Evolutionary conservation across 1,140 invertebrate genomes (phyloP).

Genomic region (Drosophila sp.): DNA sequence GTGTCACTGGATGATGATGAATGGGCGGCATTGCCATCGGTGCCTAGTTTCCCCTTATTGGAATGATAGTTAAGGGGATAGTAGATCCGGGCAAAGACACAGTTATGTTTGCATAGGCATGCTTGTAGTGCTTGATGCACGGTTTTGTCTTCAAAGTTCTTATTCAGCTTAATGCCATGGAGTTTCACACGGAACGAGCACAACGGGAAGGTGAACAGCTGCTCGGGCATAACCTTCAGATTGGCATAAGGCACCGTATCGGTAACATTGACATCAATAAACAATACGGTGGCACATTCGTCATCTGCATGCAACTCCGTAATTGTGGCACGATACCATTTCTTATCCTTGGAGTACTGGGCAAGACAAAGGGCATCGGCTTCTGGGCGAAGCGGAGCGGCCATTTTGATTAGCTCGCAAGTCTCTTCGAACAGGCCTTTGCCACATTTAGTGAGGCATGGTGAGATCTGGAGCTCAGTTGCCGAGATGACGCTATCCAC

Average conservation of each 20-base stretch:
- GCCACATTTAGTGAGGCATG: constrained; percentile 55
- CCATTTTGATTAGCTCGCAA: constrained; percentile 37
- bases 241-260: constrained; percentile 39
- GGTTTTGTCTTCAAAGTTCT: constrained; percentile 28
- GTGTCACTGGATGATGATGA: constrained; percentile 11
- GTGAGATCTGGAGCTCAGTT: constrained; percentile 63
- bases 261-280: constrained; percentile 70
- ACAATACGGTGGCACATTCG: constrained; percentile 58
- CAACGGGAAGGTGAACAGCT: constrained; percentile 58
- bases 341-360: constrained; percentile 52
- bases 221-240: constrained; percentile 59
- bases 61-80: constrained; percentile 33
- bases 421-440: constrained; percentile 52
- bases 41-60: not conserved
- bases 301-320: constrained; percentile 45
- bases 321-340: constrained; percentile 74
- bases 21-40: not conserved
- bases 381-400: constrained; percentile 34
- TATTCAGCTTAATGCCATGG: constrained; percentile 50
- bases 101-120: constrained; percentile 26
- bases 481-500: constrained; percentile 53
- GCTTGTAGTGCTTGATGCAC: constrained; percentile 39
- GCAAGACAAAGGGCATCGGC: constrained; percentile 59
- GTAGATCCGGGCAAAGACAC: constrained; percentile 51
- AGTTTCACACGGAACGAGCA: constrained; percentile 66